phyloP scores from a whole-genome alignment of 2,797 vertebrate genomes.

The Rhabdomys pumilio region DNA sequence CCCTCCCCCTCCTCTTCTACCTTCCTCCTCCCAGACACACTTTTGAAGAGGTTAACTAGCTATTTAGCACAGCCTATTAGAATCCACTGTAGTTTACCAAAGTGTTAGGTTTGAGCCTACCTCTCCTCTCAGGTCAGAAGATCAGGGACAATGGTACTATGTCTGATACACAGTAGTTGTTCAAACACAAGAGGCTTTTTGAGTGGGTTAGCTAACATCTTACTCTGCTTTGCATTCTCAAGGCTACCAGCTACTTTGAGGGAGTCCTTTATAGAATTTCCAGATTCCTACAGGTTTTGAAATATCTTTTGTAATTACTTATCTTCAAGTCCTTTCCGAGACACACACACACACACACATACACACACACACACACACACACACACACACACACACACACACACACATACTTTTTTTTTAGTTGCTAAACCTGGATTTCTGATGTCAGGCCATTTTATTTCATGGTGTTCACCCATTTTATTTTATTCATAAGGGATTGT shows the following conservation, averaged over 20 bases:
- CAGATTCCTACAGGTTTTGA: neutral
- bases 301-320: neutral
- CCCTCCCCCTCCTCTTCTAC: neutral
- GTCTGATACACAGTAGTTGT: neutral
- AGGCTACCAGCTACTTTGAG: conserved; percentile 1
- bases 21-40: neutral
- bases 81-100: neutral
- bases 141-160: neutral
- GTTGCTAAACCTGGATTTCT: conserved; percentile 35
- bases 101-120: neutral
- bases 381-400: too few species aligned
- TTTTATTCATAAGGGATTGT: conserved; percentile 48
- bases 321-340: neutral
- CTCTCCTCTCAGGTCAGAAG: neutral
- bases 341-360: neutral
- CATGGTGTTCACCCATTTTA: neutral
- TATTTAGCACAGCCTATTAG: neutral
- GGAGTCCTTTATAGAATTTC: neutral
- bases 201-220: neutral
- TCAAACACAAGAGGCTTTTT: neutral
- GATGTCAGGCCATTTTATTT: neutral
- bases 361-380: neutral
- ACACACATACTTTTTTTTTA: neutral
- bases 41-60: neutral
- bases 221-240: neutral